phyloP scores from a whole-genome alignment of 2,113 vertebrate genomes.

The Paramormyrops kingsleyae region DNA sequence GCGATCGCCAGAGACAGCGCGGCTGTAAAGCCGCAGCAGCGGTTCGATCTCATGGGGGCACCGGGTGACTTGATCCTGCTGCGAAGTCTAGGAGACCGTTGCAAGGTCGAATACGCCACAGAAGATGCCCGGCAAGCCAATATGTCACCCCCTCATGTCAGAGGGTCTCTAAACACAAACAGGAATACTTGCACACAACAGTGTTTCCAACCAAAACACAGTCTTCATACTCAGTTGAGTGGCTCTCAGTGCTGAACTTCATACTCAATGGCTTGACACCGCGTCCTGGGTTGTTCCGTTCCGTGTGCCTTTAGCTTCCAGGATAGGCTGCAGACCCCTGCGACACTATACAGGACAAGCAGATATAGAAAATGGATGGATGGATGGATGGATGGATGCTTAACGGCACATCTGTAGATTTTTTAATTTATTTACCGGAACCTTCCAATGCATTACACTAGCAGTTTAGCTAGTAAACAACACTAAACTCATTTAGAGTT shows the following conservation, averaged over 20 bases:
- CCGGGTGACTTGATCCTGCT: conserved; percentile 34
- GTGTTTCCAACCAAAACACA: neutral
- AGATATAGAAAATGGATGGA: neutral
- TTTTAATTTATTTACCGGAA: neutral
- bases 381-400: neutral
- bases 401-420: neutral
- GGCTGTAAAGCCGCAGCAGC: neutral
- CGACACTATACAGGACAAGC: neutral
- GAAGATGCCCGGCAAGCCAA: neutral
- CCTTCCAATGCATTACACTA: neutral
- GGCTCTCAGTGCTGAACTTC: neutral
- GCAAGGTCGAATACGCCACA: conserved; percentile 34
- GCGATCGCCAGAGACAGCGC: neutral
- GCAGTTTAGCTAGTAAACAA: neutral
- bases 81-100: conserved; percentile 20
- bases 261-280: neutral
- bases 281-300: neutral
- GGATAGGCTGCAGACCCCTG: neutral
- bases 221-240: neutral
- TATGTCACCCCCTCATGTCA: neutral
- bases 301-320: neutral
- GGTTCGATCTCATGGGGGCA: conserved; percentile 35
- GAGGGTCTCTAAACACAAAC: neutral
- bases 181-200: neutral
- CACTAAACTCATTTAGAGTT: neutral